Conservation (phyloP, 2,888 invertebrate genomes). For the Encarsia formosa region DNA sequence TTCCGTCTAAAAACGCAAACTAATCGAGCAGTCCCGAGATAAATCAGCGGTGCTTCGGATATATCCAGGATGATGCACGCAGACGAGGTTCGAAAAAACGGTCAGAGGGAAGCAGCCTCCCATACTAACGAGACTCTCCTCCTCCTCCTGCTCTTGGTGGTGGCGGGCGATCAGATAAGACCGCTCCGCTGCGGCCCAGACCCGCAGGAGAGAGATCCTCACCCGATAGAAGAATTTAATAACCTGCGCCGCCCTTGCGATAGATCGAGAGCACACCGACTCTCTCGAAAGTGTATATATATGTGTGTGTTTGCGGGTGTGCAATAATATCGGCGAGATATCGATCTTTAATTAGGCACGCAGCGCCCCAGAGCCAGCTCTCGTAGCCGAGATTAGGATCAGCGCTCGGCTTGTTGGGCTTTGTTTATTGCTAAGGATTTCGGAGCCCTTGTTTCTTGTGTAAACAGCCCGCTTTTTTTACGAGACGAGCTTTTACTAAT, state of each 20-base stretch:
- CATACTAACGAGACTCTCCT: too few species aligned
- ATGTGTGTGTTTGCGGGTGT: slow-evolving; percentile 29
- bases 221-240: slow-evolving; percentile 49
- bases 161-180: slow-evolving; percentile 17
- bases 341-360: slow-evolving; percentile 53
- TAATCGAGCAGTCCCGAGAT: too few species aligned
- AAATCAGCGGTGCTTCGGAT: too few species aligned
- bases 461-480: too few species aligned
- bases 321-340: slow-evolving; percentile 52
- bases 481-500: too few species aligned
- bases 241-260: slow-evolving; percentile 38
- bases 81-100: too few species aligned
- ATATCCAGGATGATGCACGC: too few species aligned
- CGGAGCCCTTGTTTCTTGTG: too few species aligned
- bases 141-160: too few species aligned
- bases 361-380: slow-evolving; percentile 43
- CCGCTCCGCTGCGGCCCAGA: slow-evolving; percentile 36
- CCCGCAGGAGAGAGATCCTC: slow-evolving; percentile 46
- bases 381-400: slow-evolving; percentile 20
- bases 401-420: slow-evolving; percentile 7
- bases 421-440: slow-evolving; percentile 13
- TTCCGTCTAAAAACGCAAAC: too few species aligned
- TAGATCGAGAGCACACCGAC: slow-evolving; percentile 12
- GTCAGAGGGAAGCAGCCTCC: too few species aligned
- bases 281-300: too few species aligned